Conservation (phyloP, 2,888 invertebrate genomes). For the Trachelus iudaicus region DNA sequence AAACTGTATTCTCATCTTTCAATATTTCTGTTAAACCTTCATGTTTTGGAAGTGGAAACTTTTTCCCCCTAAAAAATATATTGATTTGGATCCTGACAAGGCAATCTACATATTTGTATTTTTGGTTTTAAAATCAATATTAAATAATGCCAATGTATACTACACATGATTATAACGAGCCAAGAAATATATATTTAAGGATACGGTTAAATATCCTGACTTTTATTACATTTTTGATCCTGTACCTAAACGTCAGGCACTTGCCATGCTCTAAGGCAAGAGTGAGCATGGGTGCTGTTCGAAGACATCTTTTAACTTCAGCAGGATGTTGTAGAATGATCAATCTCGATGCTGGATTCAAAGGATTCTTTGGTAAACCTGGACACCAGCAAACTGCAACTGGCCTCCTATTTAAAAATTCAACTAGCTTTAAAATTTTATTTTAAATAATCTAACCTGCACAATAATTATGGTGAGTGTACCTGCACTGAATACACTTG, state of each 20-base stretch:
- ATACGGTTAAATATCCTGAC: background rate
- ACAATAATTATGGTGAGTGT: constrained; percentile 52
- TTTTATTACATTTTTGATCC: background rate
- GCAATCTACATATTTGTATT: background rate
- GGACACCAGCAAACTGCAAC: constrained; percentile 90
- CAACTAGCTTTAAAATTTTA: background rate
- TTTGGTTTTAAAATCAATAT: background rate
- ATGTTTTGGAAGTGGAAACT: constrained; percentile 78
- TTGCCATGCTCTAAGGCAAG: constrained; percentile 79
- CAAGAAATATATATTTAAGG: background rate
- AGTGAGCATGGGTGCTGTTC: constrained; percentile 90
- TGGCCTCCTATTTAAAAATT: constrained; percentile 75
- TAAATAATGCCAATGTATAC: background rate
- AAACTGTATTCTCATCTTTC: constrained; percentile 74
- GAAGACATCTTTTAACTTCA: constrained; percentile 88
- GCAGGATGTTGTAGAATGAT: constrained; percentile 93
- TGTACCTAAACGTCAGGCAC: constrained; percentile 71
- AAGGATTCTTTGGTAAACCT: constrained; percentile 78
- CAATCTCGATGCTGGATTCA: constrained; percentile 77
- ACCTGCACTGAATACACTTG: constrained; percentile 81
- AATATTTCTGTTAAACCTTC: constrained; percentile 76
- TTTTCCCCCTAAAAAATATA: constrained; percentile 79
- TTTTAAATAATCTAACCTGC: background rate
- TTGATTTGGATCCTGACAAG: background rate
- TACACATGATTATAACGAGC: background rate